phyloP scores from a whole-genome alignment of 2,113 vertebrate genomes.

The Paralichthys olivaceus region DNA sequence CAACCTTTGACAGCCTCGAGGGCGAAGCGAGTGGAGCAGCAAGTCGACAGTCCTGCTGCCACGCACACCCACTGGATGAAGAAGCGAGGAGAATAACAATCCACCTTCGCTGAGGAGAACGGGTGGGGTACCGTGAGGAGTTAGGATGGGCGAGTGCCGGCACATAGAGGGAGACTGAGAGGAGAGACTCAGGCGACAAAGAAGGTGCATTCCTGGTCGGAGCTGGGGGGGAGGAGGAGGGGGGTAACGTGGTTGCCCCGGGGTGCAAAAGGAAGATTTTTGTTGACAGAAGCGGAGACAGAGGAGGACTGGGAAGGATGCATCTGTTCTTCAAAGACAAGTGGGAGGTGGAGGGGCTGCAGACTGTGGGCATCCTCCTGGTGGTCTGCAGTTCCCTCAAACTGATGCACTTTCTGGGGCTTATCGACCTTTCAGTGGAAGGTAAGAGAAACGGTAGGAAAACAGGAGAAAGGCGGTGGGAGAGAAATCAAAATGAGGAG shows the following conservation, averaged over 20 bases:
- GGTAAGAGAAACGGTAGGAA: slow-evolving; percentile 70
- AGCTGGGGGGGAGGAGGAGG: slow-evolving; percentile 33
- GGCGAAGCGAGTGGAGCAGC: slow-evolving; percentile 52
- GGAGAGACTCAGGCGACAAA: slow-evolving; percentile 52
- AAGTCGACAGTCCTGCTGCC: slow-evolving; percentile 57
- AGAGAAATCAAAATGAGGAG: slow-evolving; percentile 41
- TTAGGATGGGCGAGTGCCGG: slow-evolving; percentile 65
- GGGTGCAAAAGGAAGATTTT: slow-evolving; percentile 41
- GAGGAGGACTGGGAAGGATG: slow-evolving; percentile 66
- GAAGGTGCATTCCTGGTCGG: slow-evolving; percentile 51
- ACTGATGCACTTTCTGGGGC: slow-evolving; percentile 85
- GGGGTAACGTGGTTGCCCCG: slow-evolving; percentile 40
- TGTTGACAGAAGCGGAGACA: slow-evolving; percentile 40
- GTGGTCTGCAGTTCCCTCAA: slow-evolving; percentile 86
- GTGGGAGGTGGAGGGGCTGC: slow-evolving; percentile 86
- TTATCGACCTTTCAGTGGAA: slow-evolving; percentile 82
- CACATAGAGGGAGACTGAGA: slow-evolving; percentile 72
- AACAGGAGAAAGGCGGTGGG: slow-evolving; percentile 1
- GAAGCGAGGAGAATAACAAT: slow-evolving; percentile 74
- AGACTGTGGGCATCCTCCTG: slow-evolving; percentile 85
- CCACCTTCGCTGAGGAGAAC: slow-evolving; percentile 48
- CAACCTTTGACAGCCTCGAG: slow-evolving; percentile 63
- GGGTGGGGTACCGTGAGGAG: slow-evolving; percentile 46
- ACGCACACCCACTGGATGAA: slow-evolving; percentile 51
- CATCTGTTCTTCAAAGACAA: slow-evolving; percentile 80